phyloP scores from a whole-genome alignment of 2,113 vertebrate genomes.

The Tapirus terrestris region DNA sequence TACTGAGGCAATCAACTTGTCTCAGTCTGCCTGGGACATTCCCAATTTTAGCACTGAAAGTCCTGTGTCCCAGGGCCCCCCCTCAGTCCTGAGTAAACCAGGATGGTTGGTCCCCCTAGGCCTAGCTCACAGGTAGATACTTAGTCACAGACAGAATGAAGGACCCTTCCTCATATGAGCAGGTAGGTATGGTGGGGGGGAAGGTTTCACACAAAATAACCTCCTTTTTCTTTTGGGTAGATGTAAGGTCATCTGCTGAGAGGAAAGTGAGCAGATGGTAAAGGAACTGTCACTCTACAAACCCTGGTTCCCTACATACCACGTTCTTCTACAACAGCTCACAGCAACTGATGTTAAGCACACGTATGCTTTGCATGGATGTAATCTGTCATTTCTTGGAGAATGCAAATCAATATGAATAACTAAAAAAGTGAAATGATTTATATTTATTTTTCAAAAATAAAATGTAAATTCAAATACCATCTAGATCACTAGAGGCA shows the following conservation, averaged over 20 bases:
- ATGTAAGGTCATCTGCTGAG: neutral
- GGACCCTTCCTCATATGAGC: neutral
- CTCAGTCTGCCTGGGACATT: neutral
- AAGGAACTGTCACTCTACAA: neutral
- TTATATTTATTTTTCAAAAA: constrained; percentile 7
- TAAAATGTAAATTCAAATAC: neutral
- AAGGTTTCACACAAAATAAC: neutral
- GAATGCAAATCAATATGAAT: neutral
- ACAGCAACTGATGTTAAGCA: neutral
- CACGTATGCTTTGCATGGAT: neutral
- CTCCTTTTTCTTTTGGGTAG: neutral
- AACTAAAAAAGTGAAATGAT: neutral
- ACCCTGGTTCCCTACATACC: neutral
- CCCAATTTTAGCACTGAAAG: neutral
- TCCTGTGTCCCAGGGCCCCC: neutral
- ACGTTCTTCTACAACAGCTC: neutral
- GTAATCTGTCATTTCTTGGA: neutral
- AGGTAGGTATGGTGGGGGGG: neutral
- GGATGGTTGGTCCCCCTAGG: neutral
- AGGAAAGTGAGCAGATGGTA: neutral
- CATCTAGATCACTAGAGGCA: neutral
- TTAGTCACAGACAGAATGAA: neutral
- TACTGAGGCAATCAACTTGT: neutral
- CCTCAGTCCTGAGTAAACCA: neutral
- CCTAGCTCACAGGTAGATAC: neutral